phyloP scores from a whole-genome alignment of 1,140 invertebrate genomes.

The Aplysia californica region DNA sequence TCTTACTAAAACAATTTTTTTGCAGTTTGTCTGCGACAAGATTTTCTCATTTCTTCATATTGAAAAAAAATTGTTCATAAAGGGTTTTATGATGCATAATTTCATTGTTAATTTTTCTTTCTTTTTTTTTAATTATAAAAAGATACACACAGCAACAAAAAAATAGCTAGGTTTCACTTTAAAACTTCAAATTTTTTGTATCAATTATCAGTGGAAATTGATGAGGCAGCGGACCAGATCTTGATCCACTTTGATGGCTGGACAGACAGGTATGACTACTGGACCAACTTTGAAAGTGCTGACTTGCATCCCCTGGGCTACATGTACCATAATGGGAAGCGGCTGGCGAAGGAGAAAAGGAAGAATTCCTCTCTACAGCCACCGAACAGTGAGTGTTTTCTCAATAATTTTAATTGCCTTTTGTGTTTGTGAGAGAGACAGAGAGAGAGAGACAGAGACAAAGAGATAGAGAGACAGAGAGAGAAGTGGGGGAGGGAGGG shows the following conservation, averaged over 20 bases:
- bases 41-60: neutral
- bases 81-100: neutral
- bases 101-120: neutral
- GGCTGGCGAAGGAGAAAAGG: neutral
- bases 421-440: too few species aligned
- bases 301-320: conserved; percentile 42
- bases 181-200: neutral
- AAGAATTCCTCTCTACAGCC: conserved; percentile 26
- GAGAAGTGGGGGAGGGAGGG: too few species aligned
- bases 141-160: neutral
- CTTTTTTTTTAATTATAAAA: neutral
- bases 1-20: too few species aligned
- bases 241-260: conserved; percentile 54
- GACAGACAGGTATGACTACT: conserved; percentile 42
- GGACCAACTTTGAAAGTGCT: conserved; percentile 26
- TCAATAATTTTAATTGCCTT: neutral
- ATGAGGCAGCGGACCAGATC: conserved; percentile 30
- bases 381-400: conserved; percentile 35
- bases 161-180: neutral
- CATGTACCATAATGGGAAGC: conserved; percentile 22
- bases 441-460: too few species aligned
- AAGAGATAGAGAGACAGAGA: too few species aligned
- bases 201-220: conserved; percentile 36
- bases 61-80: neutral
- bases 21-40: too few species aligned